Evolutionary conservation across 2,888 invertebrate species (phyloP), one percentile per base, ranked within the genome.

Genomic region (Dryocosmus kuriphilus): DNA sequence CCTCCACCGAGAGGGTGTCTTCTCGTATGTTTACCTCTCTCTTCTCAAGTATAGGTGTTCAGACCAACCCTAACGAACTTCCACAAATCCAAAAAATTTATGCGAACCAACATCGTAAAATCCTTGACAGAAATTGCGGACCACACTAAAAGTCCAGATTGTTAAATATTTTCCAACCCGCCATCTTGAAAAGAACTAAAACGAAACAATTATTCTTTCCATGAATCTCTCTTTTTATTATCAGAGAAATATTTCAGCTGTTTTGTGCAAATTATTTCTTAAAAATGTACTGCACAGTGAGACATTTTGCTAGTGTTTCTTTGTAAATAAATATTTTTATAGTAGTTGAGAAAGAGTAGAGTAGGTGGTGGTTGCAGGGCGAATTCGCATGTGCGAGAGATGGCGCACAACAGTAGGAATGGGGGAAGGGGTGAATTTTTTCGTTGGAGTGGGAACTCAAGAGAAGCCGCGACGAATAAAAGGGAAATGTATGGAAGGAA

Each of bases 401-500:
- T 74, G 60, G 74, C 74, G 74, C 55, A 60, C 74, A 74, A 74
- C 32, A 74, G 60, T 35, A 71, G 22, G 16, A 62, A 46, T 75
- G 41, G 22, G 22, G 62, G 75, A 22, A 61, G 62, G 63, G 63
- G 63, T 46, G 30, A 30, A 24, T 67, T 67, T 67, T 71, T 51
- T 74, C 75, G 75, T 61, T 77, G 71, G 79, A 80, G 38, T 55
- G 77, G 41, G 60, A 27, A 62, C 35, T 77, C 73, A 78, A 78
- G 78, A 79, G 79, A 74, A 78, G 79, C 73, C 76, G 75, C 75
- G 82, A 80, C 86, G 88, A 90, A 91, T 91, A 91, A 91, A 91
- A 90, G 90, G 90, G 88, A 90, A 91, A 91, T 90, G 88, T 90
- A 90, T 90, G 90, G 90, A 90, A 91, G 91, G 90, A 90, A 91